Conservation (phyloP, 2,888 invertebrate species). For the Aricia artaxerxes region DNA sequence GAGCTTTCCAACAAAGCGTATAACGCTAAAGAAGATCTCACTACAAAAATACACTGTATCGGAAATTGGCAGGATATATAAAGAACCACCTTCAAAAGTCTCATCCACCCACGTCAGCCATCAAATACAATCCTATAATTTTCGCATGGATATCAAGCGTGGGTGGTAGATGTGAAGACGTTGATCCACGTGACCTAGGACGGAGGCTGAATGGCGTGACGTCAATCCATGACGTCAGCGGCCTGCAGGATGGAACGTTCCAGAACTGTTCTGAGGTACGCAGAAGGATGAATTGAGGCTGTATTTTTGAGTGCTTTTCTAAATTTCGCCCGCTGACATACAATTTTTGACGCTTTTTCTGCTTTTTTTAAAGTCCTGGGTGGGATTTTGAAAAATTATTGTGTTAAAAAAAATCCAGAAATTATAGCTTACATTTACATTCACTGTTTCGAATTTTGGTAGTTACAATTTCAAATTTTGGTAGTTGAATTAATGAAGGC, state of each 20-base stretch:
- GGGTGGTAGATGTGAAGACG: neutral
- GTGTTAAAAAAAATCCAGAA: no score
- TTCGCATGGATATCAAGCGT: neutral
- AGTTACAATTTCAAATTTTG: no score
- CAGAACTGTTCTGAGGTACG: neutral
- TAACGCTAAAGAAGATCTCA: neutral
- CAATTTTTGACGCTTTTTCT: no score
- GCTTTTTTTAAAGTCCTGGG: no score
- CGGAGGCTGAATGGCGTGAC: slow-evolving; percentile 5
- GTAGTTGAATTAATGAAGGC: no score
- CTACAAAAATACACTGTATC: neutral
- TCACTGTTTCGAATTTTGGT: no score
- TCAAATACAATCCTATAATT: slow-evolving; percentile 11
- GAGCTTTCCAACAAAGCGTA: no score
- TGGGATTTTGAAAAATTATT: no score
- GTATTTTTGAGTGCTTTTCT: no score
- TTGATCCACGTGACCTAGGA: slow-evolving; percentile 2
- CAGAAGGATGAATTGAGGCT: neutral
- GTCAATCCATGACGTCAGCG: neutral
- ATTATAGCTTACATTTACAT: no score
- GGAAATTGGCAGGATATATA: neutral
- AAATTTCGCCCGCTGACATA: no score
- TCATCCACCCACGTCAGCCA: neutral
- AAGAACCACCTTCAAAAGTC: neutral
- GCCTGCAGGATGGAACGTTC: neutral